Evolutionary conservation across 2,113 vertebrate species (phyloP), one percentile per base, ranked within the genome.

Genomic region (Copsychus sechellarum): DNA sequence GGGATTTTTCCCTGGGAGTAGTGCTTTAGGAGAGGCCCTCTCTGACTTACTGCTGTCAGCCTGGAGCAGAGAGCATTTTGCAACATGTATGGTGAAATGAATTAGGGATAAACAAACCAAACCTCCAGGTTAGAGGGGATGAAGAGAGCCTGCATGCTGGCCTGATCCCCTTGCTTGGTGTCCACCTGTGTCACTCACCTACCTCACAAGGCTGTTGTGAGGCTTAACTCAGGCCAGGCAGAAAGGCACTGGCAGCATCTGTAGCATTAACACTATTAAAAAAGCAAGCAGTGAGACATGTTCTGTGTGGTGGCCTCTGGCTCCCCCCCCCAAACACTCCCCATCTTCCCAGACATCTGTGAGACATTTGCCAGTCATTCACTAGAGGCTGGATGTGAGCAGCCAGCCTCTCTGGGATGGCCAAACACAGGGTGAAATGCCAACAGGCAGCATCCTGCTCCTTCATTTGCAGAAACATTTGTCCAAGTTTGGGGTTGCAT

Each of bases 391-490:
- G 62, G 57, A 77, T 76, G 8, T 2, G 2, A 79, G 57, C 47
- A 66, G 28, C 43, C 23, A 14, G 20, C 33, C 23, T 33, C 58
- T 51, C 7, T 0, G 0, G 45, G 20, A 64, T 2, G 3, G 33
- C 21, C 3, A 4, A 50, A 53, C 66, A n/a, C 20, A 45, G 34
- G 12, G 24, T 64, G 58, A 69, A 58, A 43, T 69, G 64, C 40
- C 40, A 80, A 17, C 5, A 6, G 33, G 26, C 47, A 86, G 34
- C 48, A 64, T 57, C n/a, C 45, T 40, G 28, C 47, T 81, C 24
- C 33, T 74, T 79, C 19, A 51, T 95, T 98, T 94, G 98, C 97
- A 96, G 97, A 97, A 40, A 97, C 9, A 94, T 74, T 47, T 38
- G 24, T 60, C 10, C 10, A 11, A 45, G 22, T 58, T 7, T 38